A percentile compares a stretch with the other conserved stretches of the same genome.
These are phyloP conservation scores for Phataginus tetradactyla DNA, from an alignment of 2,797 vertebrate genomes.

Conservation along the genomic window DNA sequence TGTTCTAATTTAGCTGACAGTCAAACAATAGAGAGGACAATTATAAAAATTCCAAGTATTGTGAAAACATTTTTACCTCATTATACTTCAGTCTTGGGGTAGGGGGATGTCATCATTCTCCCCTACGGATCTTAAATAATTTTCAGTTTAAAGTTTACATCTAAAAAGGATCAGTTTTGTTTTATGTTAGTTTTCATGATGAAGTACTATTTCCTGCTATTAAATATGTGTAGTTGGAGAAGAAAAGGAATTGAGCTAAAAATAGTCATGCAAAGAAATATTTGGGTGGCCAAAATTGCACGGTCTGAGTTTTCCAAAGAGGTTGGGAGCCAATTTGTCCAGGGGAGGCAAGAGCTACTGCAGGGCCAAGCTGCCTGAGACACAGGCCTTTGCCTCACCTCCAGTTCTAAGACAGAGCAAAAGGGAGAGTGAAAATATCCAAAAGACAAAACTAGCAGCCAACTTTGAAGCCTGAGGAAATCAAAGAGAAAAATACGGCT, in stretches of 20 bases:
- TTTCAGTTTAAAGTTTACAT: slow-evolving; percentile 50
- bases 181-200: slow-evolving; percentile 36
- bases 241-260: slow-evolving; percentile 28
- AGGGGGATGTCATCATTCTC: neutral
- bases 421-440: neutral
- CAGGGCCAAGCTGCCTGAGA: neutral
- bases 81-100: slow-evolving; percentile 23
- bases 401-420: neutral
- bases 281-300: neutral
- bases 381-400: neutral
- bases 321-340: rapidly evolving
- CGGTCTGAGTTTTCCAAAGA: neutral
- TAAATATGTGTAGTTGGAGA: slow-evolving; percentile 2
- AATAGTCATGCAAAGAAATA: neutral
- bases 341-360: neutral
- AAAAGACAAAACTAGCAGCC: neutral
- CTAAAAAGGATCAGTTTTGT: slow-evolving; percentile 42
- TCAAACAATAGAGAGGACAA: slow-evolving; percentile 73
- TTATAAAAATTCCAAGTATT: slow-evolving; percentile 76
- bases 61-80: slow-evolving; percentile 76
- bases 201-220: slow-evolving; percentile 24
- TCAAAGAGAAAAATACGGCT: slow-evolving; percentile 15
- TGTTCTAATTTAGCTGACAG: slow-evolving; percentile 78
- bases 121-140: neutral
- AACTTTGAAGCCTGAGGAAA: neutral